Evolutionary conservation across 2,888 invertebrate species (phyloP).

Genomic region (Tortricodes alternella): DNA sequence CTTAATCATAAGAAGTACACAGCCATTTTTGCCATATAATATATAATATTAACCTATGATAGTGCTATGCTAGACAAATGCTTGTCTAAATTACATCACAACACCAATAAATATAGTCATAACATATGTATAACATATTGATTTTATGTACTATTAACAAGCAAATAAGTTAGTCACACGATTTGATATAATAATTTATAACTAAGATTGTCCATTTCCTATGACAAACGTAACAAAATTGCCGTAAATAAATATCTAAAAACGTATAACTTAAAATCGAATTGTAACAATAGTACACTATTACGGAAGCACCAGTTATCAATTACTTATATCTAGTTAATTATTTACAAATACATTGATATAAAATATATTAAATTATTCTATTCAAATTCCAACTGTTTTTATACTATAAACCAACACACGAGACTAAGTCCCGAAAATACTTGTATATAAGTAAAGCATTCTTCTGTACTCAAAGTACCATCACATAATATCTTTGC

Average conservation of each 20-base stretch:
- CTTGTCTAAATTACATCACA: not conserved
- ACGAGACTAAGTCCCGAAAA: constrained; percentile 55
- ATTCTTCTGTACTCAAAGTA: constrained; percentile 67
- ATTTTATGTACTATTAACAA: not conserved
- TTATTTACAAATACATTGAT: constrained; percentile 26
- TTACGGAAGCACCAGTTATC: constrained; percentile 17
- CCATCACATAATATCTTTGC: constrained; percentile 49
- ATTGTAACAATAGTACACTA: not conserved
- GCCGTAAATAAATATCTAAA: too few species aligned
- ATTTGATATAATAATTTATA: constrained; percentile 8
- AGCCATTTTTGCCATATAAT: constrained; percentile 73
- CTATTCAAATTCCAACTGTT: constrained; percentile 18
- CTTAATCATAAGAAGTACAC: constrained; percentile 75
- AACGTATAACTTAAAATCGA: not conserved
- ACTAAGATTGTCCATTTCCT: not conserved
- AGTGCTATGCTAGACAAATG: too few species aligned
- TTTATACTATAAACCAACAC: constrained; percentile 18
- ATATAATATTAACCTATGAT: too few species aligned
- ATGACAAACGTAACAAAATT: not conserved
- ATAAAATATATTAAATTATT: constrained; percentile 1
- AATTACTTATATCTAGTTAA: constrained; percentile 30
- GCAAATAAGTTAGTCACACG: constrained; percentile 24
- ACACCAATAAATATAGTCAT: constrained; percentile 9
- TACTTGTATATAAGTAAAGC: constrained; percentile 44
- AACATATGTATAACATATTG: constrained; percentile 7